Percentiles rank a stretch among this genome's conserved stretches.
These are phyloP conservation scores for Archips crataeganus DNA, from an alignment of 2,888 invertebrate genomes.

Conservation along the genomic window DNA sequence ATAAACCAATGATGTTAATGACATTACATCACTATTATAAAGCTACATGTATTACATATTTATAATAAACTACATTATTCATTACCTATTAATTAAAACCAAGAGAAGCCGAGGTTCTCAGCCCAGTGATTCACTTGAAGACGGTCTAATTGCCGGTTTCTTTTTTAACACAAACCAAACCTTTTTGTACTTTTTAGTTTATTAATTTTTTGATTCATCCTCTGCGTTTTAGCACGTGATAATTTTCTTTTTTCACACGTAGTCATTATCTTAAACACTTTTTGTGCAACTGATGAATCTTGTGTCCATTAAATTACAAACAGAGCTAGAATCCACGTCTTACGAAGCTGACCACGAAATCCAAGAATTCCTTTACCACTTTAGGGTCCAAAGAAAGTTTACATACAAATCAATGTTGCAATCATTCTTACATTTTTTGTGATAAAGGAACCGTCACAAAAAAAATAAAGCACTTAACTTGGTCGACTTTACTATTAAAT, in stretches of 20 bases:
- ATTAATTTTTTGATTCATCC: slow-evolving; percentile 17
- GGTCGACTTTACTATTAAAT: no score
- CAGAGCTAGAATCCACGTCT: no score
- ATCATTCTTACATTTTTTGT: no score
- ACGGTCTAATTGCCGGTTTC: slow-evolving; percentile 29
- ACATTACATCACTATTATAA: not conserved
- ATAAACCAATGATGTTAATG: not conserved
- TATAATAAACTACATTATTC: slow-evolving; percentile 13
- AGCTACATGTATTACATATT: not conserved
- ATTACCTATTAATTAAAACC: slow-evolving; percentile 6
- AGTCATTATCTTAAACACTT: slow-evolving; percentile 29
- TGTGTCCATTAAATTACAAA: no score
- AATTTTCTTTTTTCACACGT: slow-evolving; percentile 26
- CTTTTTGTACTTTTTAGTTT: slow-evolving; percentile 24
- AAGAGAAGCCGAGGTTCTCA: not conserved
- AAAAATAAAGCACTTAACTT: no score
- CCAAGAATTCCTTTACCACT: no score
- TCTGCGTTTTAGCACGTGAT: slow-evolving; percentile 13
- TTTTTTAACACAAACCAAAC: slow-evolving; percentile 29
- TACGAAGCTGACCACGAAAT: no score
- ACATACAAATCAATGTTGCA: no score
- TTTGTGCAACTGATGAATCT: not conserved
- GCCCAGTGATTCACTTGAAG: slow-evolving; percentile 23
- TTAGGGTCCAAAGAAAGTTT: no score
- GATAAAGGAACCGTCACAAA: no score